phyloP scores from a whole-genome alignment of 2,797 vertebrate species.

The Todus mexicanus region DNA sequence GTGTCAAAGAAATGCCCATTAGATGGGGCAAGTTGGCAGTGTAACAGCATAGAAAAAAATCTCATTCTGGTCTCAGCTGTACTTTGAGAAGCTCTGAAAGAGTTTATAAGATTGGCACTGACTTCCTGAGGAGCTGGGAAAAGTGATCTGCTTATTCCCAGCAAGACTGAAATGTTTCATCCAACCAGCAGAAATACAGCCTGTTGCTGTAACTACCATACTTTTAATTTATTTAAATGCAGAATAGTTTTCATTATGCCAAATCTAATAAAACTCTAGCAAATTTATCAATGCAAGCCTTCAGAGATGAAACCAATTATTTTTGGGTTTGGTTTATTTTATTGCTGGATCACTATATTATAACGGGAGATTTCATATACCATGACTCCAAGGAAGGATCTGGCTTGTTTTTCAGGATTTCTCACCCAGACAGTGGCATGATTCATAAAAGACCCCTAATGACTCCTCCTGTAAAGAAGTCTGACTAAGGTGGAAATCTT shows the following conservation, averaged over 20 bases:
- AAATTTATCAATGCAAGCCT: not conserved
- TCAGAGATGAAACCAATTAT: not conserved
- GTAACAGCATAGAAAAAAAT: not conserved
- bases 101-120: conserved; percentile 32
- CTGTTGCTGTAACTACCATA: conserved; percentile 23
- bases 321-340: not conserved
- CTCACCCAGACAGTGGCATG: not conserved
- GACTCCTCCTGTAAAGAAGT: not conserved
- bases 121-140: conserved; percentile 21
- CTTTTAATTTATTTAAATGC: conserved; percentile 18
- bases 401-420: not conserved
- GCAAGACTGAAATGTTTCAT: not conserved
- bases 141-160: conserved; percentile 26
- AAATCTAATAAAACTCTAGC: conserved; percentile 30
- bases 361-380: not conserved
- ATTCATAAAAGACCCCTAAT: not conserved
- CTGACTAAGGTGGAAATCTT: not conserved
- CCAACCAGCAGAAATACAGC: conserved; percentile 20
- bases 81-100: conserved; percentile 3
- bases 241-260: conserved; percentile 20
- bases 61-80: not conserved
- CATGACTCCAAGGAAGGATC: not conserved
- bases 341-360: not conserved
- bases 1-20: not conserved
- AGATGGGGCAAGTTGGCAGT: not conserved